phyloP scores from a whole-genome alignment of 1,140 invertebrate genomes.

The Drosophila nebulosa region DNA sequence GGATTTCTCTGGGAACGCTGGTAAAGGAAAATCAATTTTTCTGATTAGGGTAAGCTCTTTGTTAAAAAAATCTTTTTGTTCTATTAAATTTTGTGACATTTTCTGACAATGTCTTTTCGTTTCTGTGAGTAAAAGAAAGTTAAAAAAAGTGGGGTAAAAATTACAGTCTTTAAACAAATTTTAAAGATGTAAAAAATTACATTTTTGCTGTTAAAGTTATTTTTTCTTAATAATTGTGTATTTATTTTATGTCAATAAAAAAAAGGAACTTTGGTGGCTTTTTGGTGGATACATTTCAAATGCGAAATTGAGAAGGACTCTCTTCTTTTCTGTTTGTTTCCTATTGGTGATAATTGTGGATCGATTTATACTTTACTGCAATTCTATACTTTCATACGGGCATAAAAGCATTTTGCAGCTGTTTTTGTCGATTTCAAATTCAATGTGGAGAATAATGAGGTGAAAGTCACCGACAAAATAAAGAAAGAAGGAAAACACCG shows the following conservation, averaged over 20 bases:
- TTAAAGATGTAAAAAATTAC: neutral
- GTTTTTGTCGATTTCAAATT: conserved; percentile 2
- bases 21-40: neutral
- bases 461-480: conserved; percentile 29
- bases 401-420: neutral
- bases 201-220: neutral
- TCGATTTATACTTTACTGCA: neutral
- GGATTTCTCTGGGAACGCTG: neutral
- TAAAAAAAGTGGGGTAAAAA: neutral
- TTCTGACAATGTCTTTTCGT: neutral
- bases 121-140: neutral
- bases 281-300: too few species aligned
- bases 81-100: neutral
- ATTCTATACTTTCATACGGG: neutral
- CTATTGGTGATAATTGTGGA: too few species aligned
- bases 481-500: neutral
- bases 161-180: neutral
- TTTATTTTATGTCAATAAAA: too few species aligned
- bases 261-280: too few species aligned
- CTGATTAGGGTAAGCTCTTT: neutral
- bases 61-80: neutral
- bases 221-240: neutral
- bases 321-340: too few species aligned
- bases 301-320: too few species aligned
- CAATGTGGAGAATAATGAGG: neutral